These are phyloP conservation scores for Oligia fasciuncula DNA, from an alignment of 2,888 invertebrate genomes.

Conservation along the genomic window DNA sequence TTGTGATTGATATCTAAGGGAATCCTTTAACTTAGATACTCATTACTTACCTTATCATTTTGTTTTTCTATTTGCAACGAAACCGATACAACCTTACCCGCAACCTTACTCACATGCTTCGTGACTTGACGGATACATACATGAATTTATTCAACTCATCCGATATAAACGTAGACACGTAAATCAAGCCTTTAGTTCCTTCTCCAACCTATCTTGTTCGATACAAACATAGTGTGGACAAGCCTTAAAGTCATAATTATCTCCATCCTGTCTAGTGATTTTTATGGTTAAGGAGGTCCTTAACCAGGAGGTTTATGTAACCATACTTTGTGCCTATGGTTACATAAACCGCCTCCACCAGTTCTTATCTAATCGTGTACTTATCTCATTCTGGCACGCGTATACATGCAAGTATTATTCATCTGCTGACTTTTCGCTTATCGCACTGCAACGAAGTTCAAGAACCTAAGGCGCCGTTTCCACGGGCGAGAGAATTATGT, in stretches of 20 bases:
- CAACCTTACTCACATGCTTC: background rate
- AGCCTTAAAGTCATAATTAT: background rate
- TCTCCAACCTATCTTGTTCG: no score
- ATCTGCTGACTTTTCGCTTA: background rate
- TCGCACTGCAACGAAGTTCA: background rate
- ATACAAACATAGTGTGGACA: no score
- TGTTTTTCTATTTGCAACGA: no score
- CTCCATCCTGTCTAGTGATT: background rate
- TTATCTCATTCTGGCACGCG: background rate
- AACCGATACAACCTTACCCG: no score
- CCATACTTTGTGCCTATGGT: background rate
- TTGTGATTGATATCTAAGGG: slow-evolving; percentile 35
- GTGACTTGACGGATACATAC: background rate
- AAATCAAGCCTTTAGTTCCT: no score
- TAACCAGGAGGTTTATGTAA: no score
- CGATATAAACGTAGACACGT: background rate
- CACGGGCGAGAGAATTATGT: no score
- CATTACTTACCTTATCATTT: background rate
- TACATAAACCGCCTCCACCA: background rate
- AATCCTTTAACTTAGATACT: background rate
- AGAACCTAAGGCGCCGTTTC: background rate
- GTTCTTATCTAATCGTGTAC: no score
- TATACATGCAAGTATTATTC: background rate
- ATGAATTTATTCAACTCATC: background rate
- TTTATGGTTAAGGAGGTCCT: no score